A percentile compares a stretch with the other conserved stretches of the same genome.
These are phyloP conservation scores for Musca domestica DNA, from an alignment of 1,140 invertebrate species.

Conservation along the genomic window DNA sequence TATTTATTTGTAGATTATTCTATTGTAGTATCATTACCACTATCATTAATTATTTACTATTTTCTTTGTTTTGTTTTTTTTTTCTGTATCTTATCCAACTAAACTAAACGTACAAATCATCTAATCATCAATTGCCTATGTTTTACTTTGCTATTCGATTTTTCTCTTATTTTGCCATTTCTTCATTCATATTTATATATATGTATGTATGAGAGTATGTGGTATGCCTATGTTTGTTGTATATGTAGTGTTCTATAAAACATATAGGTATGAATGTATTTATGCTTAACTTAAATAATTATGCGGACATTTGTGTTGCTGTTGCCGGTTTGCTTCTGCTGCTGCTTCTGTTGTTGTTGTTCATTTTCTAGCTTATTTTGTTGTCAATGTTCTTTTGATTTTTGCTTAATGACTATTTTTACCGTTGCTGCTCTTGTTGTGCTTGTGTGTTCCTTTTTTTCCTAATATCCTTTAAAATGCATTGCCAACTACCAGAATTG, in stretches of 20 bases:
- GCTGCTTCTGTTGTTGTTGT: neutral
- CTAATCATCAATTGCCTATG: neutral
- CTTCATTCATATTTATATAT: constrained; percentile 6
- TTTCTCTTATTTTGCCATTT: constrained; percentile 2
- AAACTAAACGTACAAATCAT: neutral
- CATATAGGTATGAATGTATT: neutral
- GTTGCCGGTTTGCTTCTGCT: too few species aligned
- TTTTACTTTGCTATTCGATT: neutral
- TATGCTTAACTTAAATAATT: neutral
- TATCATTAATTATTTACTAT: constrained; percentile 19
- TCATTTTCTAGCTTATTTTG: neutral
- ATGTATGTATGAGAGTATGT: constrained; percentile 10
- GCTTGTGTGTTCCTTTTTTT: too few species aligned
- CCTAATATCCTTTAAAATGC: neutral
- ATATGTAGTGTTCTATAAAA: too few species aligned
- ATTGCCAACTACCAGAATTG: neutral
- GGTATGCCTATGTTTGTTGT: neutral
- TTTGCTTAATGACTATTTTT: neutral
- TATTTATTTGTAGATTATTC: too few species aligned
- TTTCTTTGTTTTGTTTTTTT: constrained; percentile 19
- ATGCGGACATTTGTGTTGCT: neutral
- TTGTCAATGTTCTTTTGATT: constrained; percentile 3
- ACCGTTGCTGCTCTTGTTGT: neutral
- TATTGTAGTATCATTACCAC: too few species aligned
- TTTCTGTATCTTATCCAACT: constrained; percentile 2